Base-by-base conservation (phyloP, 2,113 vertebrate genomes). In the Propithecus coquereli region DNA sequence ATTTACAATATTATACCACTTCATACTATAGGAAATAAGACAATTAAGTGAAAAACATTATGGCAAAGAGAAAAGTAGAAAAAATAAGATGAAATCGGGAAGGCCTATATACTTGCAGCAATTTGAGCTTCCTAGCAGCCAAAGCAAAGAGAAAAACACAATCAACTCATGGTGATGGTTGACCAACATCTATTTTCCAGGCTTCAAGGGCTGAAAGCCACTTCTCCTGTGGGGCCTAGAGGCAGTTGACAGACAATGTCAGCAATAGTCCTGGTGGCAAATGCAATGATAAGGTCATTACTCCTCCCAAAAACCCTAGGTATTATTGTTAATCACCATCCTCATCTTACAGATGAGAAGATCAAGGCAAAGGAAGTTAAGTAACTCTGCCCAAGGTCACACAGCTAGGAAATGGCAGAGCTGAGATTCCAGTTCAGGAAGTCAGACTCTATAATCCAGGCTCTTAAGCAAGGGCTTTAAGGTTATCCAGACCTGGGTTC, bases 51-150 rank as follows among this genome's bases (percentile, higher is more conserved):
- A 23, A 13, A 79, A 80, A 47, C 79, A 14, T 23, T 45, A 68
- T 2, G 76, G 34, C n/a, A 23, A 85, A 66, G 47, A 87, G 20
- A 68, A 90, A 82, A 83, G 54, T 20, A 76, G n/a, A 57, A 14
- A 70, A 52, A 94, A 87, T 14, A 34, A 79, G 66, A 52, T 6
- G n/a, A 93, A 50, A 54, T 54, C 80, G 83, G n/a, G 47, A 63
- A 88, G 45, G 7, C 11, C n/a, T 47, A 17, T 17, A 32, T 43
- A n/a, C 57, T 14, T 22, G 32, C 16, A 47, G 68, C 25, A 32
- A 65, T 73, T 1, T 50, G 82, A 77, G 96, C 34, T 93, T 91
- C 93, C 94, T n/a, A 86, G 90, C 66, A 82, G 76, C 71, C 70
- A 90, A 63, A 91, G 92, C 86, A 91, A 96, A 80, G 13, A 74